Conservation (phyloP, 2,888 invertebrate species). For the Clepsis dumicolana region DNA sequence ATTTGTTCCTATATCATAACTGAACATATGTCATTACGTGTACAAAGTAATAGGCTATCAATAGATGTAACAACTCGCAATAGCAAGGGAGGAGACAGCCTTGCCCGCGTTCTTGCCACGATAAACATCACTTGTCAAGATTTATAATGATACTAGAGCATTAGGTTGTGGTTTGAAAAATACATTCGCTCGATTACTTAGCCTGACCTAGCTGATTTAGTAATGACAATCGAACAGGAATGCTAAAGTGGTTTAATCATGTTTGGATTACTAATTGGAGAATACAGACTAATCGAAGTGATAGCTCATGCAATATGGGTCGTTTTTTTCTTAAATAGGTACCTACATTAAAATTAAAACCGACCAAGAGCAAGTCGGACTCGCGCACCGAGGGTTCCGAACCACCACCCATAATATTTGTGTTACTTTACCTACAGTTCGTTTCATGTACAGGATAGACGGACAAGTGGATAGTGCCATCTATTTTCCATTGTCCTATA, state of each 20-base stretch:
- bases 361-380: no score
- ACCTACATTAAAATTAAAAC: no score
- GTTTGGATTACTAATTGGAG: neutral
- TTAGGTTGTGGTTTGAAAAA: slow-evolving; percentile 41
- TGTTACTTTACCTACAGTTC: no score
- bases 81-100: slow-evolving; percentile 66
- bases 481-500: no score
- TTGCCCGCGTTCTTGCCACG: slow-evolving; percentile 67
- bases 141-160: slow-evolving; percentile 59
- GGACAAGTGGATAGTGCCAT: no score
- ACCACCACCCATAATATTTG: no score
- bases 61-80: slow-evolving; percentile 42
- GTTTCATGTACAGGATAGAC: no score
- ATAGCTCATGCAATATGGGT: neutral
- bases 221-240: slow-evolving; percentile 5
- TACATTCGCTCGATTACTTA: slow-evolving; percentile 38
- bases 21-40: slow-evolving; percentile 42
- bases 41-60: slow-evolving; percentile 38
- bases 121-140: slow-evolving; percentile 62
- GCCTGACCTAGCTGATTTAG: slow-evolving; percentile 23
- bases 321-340: neutral
- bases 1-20: slow-evolving; percentile 39
- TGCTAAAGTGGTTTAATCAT: slow-evolving; percentile 1
- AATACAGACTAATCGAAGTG: neutral
- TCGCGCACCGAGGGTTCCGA: no score